Evolutionary conservation across 2,113 vertebrate genomes (phyloP), one percentile per base, ranked within the genome.

Genomic region (Paracanthobrama guichenoti): DNA sequence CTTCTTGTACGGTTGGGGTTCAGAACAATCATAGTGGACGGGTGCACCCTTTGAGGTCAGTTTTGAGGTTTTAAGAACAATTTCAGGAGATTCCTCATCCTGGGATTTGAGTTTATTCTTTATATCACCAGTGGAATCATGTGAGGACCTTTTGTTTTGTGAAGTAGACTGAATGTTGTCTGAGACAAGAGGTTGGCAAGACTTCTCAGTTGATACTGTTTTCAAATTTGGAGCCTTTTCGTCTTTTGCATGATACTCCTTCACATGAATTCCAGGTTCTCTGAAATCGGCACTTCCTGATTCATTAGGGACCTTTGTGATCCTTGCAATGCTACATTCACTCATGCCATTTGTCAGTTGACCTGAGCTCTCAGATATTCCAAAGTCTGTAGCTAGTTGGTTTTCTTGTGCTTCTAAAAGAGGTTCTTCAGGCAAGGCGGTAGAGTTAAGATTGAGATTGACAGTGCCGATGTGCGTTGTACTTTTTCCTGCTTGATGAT

Each of bases 391-490:
- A 79, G 48, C 81, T 79, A 50, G 35, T 79, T 84, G 50, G 28
- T 86, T 85, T 84, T 73, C 59, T 81, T 91, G 87, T 89, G 84
- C 86, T 88, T 90, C 87, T 69, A 82, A 77, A 67, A 53, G 14
- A 22, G 71, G 53, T 60, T 91, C 86, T 76, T 90, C 88, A 11
- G 88, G 83, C 2, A 67, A 64, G 78, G 73, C 55, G 1, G 87
- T 86, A 67, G 90, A 90, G 84, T 94, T 95, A 24, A 89, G 87
- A 87, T 95, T 95, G 64, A 91, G 59, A 85, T 94, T 91, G 69
- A 93, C 84, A 67, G 88, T 83, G 55, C 72, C 86, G 8, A 69
- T 72, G n/a, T 82, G 75, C 53, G 12, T 88, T 92, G 91, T 90
- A 87, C 86, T 91, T 89, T 88, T 90, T 85, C 16, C 67, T 13